phyloP scores from a whole-genome alignment of 2,888 invertebrate genomes.

The Allygus modestus region DNA sequence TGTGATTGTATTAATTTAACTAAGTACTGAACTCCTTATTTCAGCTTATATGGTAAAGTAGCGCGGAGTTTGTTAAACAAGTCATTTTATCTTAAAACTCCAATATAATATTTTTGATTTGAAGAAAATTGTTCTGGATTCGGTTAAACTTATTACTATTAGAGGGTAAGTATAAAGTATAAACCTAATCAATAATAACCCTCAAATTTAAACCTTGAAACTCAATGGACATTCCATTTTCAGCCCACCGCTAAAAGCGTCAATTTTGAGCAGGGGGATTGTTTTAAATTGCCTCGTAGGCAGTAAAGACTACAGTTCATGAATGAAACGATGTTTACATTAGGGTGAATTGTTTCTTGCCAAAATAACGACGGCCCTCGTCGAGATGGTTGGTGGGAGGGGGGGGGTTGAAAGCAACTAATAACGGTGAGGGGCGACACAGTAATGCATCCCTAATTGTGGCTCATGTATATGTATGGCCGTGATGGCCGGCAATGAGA shows the following conservation, averaged over 20 bases:
- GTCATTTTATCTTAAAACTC: no score
- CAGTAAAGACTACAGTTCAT: conserved; percentile 26
- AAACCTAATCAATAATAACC: no score
- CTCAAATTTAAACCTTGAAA: no score
- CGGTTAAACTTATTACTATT: no score
- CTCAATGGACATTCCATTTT: no score
- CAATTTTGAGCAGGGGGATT: background rate
- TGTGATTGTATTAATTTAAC: no score
- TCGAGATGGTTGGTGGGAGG: conserved; percentile 12
- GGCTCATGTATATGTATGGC: conserved; percentile 59
- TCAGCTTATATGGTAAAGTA: no score
- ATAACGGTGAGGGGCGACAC: conserved; percentile 55
- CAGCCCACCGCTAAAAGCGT: background rate
- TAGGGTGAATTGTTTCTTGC: conserved; percentile 40
- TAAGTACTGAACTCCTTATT: no score
- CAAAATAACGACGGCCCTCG: conserved; percentile 18
- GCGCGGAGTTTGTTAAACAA: no score
- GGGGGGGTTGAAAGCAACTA: conserved; percentile 55
- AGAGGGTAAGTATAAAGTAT: no score
- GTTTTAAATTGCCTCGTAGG: conserved; percentile 32
- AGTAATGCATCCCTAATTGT: conserved; percentile 60
- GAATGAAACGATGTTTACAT: conserved; percentile 45
- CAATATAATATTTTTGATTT: no score
- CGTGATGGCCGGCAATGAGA: conserved; percentile 49
- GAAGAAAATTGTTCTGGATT: no score